A percentile compares a stretch with the other conserved stretches of the same genome.
Conservation (phyloP, 37 sponge, comb jelly and placozoan genomes). For the Petrosia ficiformis region DNA sequence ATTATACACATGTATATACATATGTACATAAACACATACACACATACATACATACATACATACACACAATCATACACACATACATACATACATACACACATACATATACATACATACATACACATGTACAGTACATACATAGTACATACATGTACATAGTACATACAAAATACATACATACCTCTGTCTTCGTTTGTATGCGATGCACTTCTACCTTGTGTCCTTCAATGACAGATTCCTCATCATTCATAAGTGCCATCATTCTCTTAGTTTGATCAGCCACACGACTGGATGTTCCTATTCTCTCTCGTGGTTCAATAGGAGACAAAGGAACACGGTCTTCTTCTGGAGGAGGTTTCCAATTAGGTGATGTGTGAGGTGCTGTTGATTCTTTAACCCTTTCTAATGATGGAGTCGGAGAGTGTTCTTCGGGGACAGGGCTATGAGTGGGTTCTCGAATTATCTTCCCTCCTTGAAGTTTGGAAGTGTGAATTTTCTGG, state of each 20-base stretch:
- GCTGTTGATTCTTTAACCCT: neutral
- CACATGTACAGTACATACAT: neutral
- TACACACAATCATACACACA: too few species aligned
- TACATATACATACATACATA: slow-evolving; percentile 1
- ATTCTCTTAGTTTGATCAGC: neutral
- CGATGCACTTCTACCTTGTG: neutral
- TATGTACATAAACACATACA: neutral
- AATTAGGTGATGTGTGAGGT: neutral
- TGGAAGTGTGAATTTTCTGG: neutral
- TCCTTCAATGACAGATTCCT: slow-evolving; percentile 3
- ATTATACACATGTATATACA: too few species aligned
- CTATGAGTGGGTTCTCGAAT: neutral
- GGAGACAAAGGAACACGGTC: neutral
- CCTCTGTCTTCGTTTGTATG: neutral
- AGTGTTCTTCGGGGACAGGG: neutral
- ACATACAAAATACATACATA: neutral
- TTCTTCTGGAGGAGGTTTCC: neutral
- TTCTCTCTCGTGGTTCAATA: neutral
- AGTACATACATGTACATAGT: neutral
- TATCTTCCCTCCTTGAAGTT: too few species aligned
- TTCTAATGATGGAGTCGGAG: neutral
- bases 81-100: neutral
- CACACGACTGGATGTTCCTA: neutral
- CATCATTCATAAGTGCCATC: neutral
- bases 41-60: too few species aligned